These are phyloP conservation scores for Coelopa frigida DNA, from an alignment of 1,140 invertebrate genomes.

Conservation along the genomic window DNA sequence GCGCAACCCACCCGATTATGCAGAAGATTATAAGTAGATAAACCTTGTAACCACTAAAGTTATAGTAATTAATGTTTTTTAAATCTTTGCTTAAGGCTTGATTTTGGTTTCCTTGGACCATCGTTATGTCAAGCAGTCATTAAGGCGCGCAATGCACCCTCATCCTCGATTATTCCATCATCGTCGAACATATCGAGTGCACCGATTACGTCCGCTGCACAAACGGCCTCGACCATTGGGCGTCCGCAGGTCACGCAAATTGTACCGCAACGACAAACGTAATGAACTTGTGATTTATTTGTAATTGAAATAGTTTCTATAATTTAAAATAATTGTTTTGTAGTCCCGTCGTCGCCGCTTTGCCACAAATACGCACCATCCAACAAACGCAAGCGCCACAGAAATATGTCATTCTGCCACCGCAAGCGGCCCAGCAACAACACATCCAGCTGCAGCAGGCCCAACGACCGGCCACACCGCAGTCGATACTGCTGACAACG, in stretches of 20 bases:
- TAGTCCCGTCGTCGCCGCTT: conserved; percentile 32
- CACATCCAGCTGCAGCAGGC: no score
- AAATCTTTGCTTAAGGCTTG: conserved; percentile 46
- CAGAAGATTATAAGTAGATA: conserved; percentile 85
- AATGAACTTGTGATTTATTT: conserved; percentile 5
- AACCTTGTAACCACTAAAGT: no score
- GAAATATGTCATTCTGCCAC: conserved; percentile 40
- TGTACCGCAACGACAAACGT: conserved; percentile 27
- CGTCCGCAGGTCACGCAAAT: conserved; percentile 20
- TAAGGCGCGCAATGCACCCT: conserved; percentile 63
- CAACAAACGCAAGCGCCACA: conserved; percentile 28
- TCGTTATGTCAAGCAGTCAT: conserved; percentile 73
- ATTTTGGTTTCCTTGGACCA: conserved; percentile 81
- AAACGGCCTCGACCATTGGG: conserved; percentile 37
- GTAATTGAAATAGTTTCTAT: no score
- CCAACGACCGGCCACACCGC: conserved; percentile 32
- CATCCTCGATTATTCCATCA: conserved; percentile 43
- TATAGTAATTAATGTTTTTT: no score
- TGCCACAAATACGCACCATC: conserved; percentile 35
- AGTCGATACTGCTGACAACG: conserved; percentile 25
- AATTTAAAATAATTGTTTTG: no score
- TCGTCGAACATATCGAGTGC: conserved; percentile 38
- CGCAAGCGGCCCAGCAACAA: no score
- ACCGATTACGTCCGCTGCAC: conserved; percentile 43
- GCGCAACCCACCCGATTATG: conserved; percentile 65